Evolutionary conservation across 2,113 vertebrate species (phyloP).

Genomic region (Thymallus thymallus): DNA sequence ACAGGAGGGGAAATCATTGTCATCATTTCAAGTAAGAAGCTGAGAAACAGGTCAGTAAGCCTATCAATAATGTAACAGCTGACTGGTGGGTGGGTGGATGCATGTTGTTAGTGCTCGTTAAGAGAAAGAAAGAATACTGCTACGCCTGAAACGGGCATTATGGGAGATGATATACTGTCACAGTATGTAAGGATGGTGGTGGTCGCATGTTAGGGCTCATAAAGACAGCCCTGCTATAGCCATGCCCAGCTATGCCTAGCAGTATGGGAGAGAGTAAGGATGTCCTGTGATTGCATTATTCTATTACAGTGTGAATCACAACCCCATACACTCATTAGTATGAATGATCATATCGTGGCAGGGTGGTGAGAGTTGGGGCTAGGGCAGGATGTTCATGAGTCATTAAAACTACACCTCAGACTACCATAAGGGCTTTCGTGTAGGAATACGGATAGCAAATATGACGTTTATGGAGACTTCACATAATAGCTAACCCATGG

Average conservation of each 20-base stretch:
- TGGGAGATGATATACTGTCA: slow-evolving; percentile 7
- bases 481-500: slow-evolving; percentile 14
- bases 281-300: background rate
- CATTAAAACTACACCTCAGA: no score
- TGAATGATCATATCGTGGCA: background rate
- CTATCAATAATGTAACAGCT: slow-evolving; percentile 63
- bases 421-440: no score
- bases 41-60: slow-evolving; percentile 65
- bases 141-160: background rate
- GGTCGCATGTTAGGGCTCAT: slow-evolving; percentile 37
- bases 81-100: slow-evolving; percentile 8
- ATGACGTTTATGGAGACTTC: background rate
- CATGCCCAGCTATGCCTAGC: background rate
- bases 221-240: background rate
- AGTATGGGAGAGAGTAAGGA: slow-evolving; percentile 11
- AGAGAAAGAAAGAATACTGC: slow-evolving; percentile 18
- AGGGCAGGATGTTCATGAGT: background rate
- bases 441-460: no score
- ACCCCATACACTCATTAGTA: background rate
- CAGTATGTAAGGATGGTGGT: background rate
- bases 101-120: slow-evolving; percentile 36
- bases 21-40: slow-evolving; percentile 54
- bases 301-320: background rate
- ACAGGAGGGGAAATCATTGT: slow-evolving; percentile 57
- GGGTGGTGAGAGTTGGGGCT: background rate